Conservation (phyloP, 2,113 vertebrate species). For the Lipotes vexillifer region DNA sequence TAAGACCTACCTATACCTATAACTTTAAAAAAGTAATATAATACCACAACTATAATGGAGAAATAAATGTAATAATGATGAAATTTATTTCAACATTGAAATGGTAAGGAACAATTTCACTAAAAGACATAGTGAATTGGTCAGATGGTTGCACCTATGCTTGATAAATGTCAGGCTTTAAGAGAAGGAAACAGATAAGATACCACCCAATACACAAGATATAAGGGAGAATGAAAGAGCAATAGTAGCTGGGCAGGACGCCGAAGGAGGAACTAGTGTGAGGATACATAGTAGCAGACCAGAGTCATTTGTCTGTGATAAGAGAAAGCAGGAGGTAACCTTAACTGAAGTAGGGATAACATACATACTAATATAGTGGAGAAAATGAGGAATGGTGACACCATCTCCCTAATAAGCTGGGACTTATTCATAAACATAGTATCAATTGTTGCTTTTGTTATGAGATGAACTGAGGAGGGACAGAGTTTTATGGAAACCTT, state of each 20-base stretch:
- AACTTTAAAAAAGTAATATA: background rate
- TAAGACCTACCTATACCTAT: background rate
- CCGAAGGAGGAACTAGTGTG: background rate
- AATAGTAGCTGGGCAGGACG: background rate
- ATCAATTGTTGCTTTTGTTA: background rate
- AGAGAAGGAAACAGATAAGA: background rate
- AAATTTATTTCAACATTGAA: background rate
- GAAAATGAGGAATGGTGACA: background rate
- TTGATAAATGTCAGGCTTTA: background rate
- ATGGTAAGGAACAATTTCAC: background rate
- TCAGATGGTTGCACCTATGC: background rate
- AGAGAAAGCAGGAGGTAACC: conserved; percentile 11
- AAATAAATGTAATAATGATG: background rate
- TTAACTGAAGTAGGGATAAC: background rate
- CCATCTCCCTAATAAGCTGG: background rate
- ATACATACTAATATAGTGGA: background rate
- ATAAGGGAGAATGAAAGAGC: background rate
- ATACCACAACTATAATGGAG: background rate
- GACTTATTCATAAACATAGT: background rate
- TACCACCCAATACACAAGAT: background rate
- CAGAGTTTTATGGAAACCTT: background rate
- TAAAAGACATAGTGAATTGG: background rate
- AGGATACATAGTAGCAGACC: background rate
- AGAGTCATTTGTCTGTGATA: conserved; percentile 18
- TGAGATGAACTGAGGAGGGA: background rate